Evolutionary conservation across 2,888 invertebrate species (phyloP).

Genomic region (Amphipoea lucens): DNA sequence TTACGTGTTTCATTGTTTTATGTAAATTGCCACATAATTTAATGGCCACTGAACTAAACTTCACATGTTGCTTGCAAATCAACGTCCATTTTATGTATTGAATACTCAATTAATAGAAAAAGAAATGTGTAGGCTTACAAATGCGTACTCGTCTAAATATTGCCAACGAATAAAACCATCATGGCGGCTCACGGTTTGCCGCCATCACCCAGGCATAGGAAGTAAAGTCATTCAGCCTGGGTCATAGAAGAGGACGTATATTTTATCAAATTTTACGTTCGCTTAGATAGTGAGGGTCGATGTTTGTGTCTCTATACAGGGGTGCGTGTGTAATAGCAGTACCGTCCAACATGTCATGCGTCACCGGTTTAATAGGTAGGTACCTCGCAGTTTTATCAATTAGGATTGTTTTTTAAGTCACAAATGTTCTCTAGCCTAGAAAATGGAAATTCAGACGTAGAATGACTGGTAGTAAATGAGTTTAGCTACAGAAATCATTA

Average conservation of each 20-base stretch:
- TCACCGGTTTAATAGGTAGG: conserved; percentile 68
- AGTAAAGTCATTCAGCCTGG: conserved; percentile 46
- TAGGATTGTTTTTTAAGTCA: conserved; percentile 48
- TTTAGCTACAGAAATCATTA: neutral
- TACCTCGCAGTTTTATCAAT: conserved; percentile 68
- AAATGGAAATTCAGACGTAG: neutral
- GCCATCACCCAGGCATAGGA: conserved; percentile 37
- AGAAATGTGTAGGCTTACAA: neutral
- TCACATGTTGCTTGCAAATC: neutral
- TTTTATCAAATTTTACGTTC: conserved; percentile 78
- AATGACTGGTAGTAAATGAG: neutral
- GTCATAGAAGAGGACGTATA: conserved; percentile 62
- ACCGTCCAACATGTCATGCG: conserved; percentile 78
- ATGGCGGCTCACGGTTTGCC: conserved; percentile 19
- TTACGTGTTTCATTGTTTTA: conserved; percentile 44
- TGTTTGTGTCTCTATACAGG: conserved; percentile 87
- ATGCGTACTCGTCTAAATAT: neutral
- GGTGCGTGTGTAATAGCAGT: conserved; percentile 83
- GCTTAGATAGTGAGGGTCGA: conserved; percentile 71
- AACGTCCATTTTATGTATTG: neutral
- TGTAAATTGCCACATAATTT: conserved; percentile 34
- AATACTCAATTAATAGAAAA: neutral
- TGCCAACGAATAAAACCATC: conserved; percentile 30
- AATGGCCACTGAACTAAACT: conserved; percentile 1
- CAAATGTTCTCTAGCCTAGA: neutral